phyloP scores from a whole-genome alignment of 2,113 vertebrate genomes.

The Gyps fulvus region DNA sequence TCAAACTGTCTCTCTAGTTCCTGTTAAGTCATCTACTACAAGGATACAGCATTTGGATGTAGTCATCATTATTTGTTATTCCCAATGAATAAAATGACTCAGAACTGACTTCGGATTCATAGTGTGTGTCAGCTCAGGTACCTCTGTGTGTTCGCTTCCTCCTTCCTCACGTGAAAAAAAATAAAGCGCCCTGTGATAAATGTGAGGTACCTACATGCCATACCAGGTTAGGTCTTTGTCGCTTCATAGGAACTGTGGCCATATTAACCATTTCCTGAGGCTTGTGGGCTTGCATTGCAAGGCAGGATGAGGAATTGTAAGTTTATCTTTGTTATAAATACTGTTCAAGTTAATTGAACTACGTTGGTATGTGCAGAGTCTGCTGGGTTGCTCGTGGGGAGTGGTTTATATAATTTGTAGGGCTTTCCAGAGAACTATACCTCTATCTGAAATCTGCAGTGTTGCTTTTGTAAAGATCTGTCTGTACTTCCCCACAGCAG shows the following conservation, averaged over 20 bases:
- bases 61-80: not conserved
- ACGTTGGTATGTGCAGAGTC: rapidly evolving
- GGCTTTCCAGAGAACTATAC: not conserved
- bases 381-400: not conserved
- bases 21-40: not conserved
- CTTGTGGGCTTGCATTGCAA: not conserved
- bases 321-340: too few relatives aligned
- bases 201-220: not conserved
- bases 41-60: not conserved
- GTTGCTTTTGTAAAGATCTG: not conserved
- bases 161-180: not conserved
- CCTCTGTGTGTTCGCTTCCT: not conserved
- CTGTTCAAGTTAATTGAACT: not conserved
- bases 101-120: not conserved
- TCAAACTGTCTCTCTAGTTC: not conserved
- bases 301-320: not conserved
- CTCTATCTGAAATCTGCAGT: not conserved
- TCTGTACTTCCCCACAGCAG: not conserved
- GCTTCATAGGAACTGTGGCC: not conserved
- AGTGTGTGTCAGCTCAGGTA: not conserved
- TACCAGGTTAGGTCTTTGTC: not conserved
- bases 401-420: not conserved
- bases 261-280: rapidly evolving
- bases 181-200: not conserved
- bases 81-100: not conserved